Base-by-base conservation (phyloP, 2,797 vertebrate species). In the Ambastaia sidthimunki region DNA sequence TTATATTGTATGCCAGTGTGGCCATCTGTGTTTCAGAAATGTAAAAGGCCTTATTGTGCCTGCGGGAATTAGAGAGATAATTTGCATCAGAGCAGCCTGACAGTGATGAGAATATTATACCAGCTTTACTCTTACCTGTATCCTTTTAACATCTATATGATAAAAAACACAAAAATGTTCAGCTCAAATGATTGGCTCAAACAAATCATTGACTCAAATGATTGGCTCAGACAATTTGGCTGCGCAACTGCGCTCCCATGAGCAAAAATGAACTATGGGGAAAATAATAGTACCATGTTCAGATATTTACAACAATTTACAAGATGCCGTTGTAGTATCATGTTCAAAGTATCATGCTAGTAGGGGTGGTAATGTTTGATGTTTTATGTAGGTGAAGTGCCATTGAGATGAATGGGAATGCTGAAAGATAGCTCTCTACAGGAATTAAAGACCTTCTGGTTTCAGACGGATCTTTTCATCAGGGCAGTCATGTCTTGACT, bases 1-100 rank as follows among this genome's bases (percentile, higher is more conserved):
- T 59, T 65, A 66, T 63, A 50, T 57, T 57, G 59, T 71, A 47
- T 76, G 73, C 50, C 19, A 69, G 44, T 62, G 54, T 62, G 66
- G 31, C 16, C 50, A 19, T 70, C 54, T 37, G 44, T 81, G 67
- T 47, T 71, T 48, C 37, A 47, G 77, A 72, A 66, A 79, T 72
- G 69, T 79, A 54, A 55, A 72, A 55, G 69, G 31, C 21, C 48
- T 79, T 47, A 72, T 72, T 65, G 77, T 79, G 48, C 68, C 69
- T 18, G 28, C 3, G 23, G 31, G 68, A 65, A 19, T 25, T 31
- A 28, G 44, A 16, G 44, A n/a, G 69, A 34, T 48, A 25, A 52
- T 78, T 44, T 3, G 6, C 19, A 71, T 71, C 6, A 41, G 47
- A 66, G 21, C 31, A 25, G 48, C 47, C 19, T 54, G 44, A 52